phyloP scores from a whole-genome alignment of 2,113 vertebrate genomes.

The Lampris megalopsis region DNA sequence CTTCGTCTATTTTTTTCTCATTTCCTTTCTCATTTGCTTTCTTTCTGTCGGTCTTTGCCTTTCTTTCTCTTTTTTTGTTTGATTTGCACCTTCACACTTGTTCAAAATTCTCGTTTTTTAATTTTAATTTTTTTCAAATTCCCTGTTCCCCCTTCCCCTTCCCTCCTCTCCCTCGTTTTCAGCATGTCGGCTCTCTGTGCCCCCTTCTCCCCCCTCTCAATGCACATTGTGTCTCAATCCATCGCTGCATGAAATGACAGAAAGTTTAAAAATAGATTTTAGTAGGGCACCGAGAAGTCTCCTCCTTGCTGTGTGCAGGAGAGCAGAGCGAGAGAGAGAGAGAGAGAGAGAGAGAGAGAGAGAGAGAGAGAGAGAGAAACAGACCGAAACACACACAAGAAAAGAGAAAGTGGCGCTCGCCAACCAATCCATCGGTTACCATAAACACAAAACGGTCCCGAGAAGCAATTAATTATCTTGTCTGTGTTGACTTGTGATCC shows the following conservation, averaged over 20 bases:
- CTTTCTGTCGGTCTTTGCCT: not conserved
- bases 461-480: conserved; percentile 48
- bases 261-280: conserved; percentile 60
- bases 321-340: not conserved
- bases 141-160: conserved; percentile 27
- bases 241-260: conserved; percentile 27
- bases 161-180: conserved; percentile 14
- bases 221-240: conserved; percentile 40
- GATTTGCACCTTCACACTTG: conserved; percentile 61
- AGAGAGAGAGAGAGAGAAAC: conserved; percentile 16
- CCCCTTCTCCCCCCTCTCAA: conserved; percentile 29
- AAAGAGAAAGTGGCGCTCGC: conserved; percentile 14
- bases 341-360: conserved; percentile 17
- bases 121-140: conserved; percentile 2
- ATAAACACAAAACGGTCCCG: conserved; percentile 31
- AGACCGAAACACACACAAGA: not conserved
- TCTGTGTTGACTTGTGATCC: conserved; percentile 44
- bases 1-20: not conserved
- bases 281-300: conserved; percentile 21
- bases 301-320: conserved; percentile 14
- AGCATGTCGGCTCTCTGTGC: conserved; percentile 25
- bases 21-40: not conserved
- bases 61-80: conserved; percentile 39
- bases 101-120: conserved; percentile 35
- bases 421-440: not conserved